A percentile compares a stretch with the other conserved stretches of the same genome.
Conservation (phyloP, 2,113 vertebrate species). For the Sorex araneus region DNA sequence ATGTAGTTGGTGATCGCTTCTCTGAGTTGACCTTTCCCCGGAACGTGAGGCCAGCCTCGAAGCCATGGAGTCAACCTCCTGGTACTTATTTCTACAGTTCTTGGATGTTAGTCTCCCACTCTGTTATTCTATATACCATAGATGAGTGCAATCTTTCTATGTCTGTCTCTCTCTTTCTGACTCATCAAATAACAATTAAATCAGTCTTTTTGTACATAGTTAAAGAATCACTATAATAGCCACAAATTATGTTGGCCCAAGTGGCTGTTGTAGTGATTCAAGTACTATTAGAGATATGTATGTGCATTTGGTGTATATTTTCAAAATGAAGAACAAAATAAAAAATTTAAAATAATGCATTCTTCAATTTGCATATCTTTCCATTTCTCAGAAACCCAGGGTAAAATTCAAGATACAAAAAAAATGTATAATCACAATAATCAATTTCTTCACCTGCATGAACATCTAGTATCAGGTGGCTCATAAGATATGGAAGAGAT, state of each 20-base stretch:
- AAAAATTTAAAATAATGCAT: not conserved
- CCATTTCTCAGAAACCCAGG: not conserved
- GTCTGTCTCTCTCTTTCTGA: too few species aligned
- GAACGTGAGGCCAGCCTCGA: too few species aligned
- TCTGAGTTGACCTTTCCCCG: too few species aligned
- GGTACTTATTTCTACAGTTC: too few species aligned
- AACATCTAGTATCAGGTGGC: not conserved
- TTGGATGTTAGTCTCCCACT: too few species aligned
- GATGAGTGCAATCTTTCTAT: too few species aligned
- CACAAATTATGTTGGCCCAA: not conserved
- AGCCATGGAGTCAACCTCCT: too few species aligned
- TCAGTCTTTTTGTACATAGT: too few species aligned
- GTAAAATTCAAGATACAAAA: not conserved
- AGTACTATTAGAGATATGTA: not conserved
- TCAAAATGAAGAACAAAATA: not conserved
- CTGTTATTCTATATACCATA: too few species aligned
- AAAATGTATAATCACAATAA: not conserved
- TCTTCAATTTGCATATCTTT: not conserved
- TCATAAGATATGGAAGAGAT: not conserved
- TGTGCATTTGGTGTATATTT: not conserved
- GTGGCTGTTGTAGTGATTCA: not conserved
- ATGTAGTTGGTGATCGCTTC: too few species aligned
- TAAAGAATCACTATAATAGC: not conserved
- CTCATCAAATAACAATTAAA: too few species aligned
- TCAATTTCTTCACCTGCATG: not conserved